phyloP scores from a whole-genome alignment of 2,113 vertebrate genomes.

The Prolemur simus region DNA sequence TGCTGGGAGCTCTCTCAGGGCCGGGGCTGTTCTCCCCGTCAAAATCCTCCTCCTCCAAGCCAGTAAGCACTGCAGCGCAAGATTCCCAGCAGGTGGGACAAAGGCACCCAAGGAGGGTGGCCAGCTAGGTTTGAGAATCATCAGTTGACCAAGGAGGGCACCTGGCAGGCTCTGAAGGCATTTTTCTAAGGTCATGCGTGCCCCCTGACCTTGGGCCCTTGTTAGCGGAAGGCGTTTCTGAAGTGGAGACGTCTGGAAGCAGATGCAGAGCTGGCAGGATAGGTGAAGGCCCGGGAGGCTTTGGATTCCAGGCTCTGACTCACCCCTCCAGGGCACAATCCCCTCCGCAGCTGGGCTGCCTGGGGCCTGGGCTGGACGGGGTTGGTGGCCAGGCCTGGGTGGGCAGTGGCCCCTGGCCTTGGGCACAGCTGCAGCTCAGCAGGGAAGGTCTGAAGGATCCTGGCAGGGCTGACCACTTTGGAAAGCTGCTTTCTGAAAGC shows the following conservation, averaged over 20 bases:
- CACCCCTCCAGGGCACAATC: not conserved
- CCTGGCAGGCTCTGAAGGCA: not conserved
- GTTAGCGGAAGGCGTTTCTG: conserved; percentile 1
- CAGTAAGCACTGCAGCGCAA: not conserved
- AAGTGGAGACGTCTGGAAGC: conserved; percentile 31
- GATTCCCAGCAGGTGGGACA: too few species aligned
- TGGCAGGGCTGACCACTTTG: not conserved
- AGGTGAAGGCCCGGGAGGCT: not conserved
- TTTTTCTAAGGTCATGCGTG: not conserved
- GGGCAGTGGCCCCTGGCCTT: not conserved
- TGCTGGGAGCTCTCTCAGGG: not conserved
- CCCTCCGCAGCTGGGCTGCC: not conserved
- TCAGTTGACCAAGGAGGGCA: not conserved
- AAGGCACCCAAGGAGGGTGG: not conserved
- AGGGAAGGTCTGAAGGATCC: not conserved
- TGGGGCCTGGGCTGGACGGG: too few species aligned
- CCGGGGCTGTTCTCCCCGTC: rapidly evolving
- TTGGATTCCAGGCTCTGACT: not conserved
- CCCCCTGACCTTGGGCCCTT: not conserved
- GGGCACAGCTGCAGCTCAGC: not conserved
- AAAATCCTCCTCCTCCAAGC: not conserved
- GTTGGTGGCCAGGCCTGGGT: not conserved
- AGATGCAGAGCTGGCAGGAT: not conserved
- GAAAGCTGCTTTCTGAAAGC: not conserved
- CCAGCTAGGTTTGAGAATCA: not conserved